Conservation (phyloP, 2,113 vertebrate species). For the Holacanthus passer region DNA sequence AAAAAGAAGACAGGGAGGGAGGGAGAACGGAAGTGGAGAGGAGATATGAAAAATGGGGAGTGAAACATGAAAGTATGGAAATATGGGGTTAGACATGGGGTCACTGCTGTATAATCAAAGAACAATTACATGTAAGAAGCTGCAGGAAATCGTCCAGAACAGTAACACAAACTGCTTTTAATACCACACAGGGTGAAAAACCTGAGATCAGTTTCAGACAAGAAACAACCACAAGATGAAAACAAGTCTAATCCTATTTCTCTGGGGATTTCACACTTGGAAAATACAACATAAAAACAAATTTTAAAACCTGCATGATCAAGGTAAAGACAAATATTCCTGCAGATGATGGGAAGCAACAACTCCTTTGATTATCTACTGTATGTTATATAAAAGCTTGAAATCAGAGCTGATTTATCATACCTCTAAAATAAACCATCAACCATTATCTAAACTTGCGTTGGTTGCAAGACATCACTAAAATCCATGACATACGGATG, state of each 20-base stretch:
- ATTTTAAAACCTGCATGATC: too few relatives aligned
- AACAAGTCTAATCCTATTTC: background rate
- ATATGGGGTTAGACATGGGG: background rate
- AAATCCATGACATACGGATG: too few relatives aligned
- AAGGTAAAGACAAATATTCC: too few relatives aligned
- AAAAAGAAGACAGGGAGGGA: background rate
- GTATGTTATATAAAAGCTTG: too few relatives aligned
- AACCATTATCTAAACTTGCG: too few relatives aligned
- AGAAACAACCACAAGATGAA: background rate
- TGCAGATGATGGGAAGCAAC: too few relatives aligned
- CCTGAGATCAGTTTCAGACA: background rate
- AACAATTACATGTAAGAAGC: background rate
- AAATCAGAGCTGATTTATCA: background rate
- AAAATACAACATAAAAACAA: background rate
- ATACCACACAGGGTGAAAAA: background rate
- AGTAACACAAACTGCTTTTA: background rate
- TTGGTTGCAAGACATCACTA: too few relatives aligned
- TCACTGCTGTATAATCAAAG: background rate
- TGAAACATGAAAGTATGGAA: constrained; percentile 38
- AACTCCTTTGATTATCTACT: too few relatives aligned
- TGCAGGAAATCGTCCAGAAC: background rate
- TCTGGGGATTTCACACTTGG: background rate
- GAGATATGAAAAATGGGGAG: constrained; percentile 29
- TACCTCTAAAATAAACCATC: too few relatives aligned
- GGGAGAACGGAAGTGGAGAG: background rate